Evolutionary conservation across 1,140 invertebrate genomes (phyloP).

Genomic region (Rhagoletis pomonella): DNA sequence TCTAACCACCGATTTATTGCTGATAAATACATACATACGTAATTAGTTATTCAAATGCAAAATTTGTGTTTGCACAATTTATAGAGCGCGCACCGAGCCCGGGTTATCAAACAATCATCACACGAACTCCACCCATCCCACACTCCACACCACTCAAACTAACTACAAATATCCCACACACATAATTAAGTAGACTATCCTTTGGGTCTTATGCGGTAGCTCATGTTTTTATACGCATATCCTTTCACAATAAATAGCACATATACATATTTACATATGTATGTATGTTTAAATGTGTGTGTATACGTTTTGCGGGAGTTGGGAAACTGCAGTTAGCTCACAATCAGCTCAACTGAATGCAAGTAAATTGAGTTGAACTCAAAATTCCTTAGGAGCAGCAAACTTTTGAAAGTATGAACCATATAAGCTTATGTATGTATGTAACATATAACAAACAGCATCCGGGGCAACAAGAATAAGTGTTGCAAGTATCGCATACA

Average conservation of each 20-base stretch:
- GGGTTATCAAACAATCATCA: background rate
- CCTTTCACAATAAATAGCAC: background rate
- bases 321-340: background rate
- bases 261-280: background rate
- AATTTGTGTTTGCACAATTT: constrained; percentile 18
- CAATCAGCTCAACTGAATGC: constrained; percentile 15
- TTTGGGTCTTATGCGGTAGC: constrained; percentile 34
- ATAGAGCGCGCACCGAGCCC: background rate
- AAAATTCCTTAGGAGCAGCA: constrained; percentile 35
- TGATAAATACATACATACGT: background rate
- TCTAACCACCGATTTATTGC: too few species aligned
- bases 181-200: constrained; percentile 45
- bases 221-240: background rate
- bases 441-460: constrained; percentile 15
- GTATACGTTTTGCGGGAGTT: background rate
- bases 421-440: background rate
- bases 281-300: background rate
- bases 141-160: background rate
- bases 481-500: background rate
- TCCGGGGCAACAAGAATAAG: background rate
- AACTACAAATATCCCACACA: constrained; percentile 47
- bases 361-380: constrained; percentile 28
- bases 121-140: background rate
- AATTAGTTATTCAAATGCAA: background rate
- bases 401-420: constrained; percentile 19